Base-by-base conservation (phyloP, 1,140 invertebrate genomes). In the Lepidurus packardi region DNA sequence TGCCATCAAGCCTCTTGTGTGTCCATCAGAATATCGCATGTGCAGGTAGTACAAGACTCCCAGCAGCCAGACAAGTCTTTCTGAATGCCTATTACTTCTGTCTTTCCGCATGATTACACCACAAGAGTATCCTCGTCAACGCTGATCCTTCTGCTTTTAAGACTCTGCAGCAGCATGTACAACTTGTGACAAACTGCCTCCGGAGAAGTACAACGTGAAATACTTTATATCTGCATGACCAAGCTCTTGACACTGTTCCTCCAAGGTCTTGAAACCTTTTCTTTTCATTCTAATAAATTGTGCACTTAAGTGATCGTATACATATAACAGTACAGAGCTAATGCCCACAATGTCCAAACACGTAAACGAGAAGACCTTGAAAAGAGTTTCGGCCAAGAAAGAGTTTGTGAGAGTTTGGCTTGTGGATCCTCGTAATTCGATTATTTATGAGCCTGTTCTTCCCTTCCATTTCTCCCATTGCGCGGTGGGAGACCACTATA, bases 191-290 rank as follows among this genome's bases (percentile, higher is more conserved):
- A 65, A 65, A 65, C 53, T 65, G 6, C 5, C 53, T 65, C 21
- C 7, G 25, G 21, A 21, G 53, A n/a, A 65, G 16, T 65, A 7
- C 21, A 21, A 65, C 53, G 21, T 34, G 34, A 34, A 34, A 34
- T 4, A 65, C 16, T 65, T 13, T 1, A 65, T 65, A 65, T 65
- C 53, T 21, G 7, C 53, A 65, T 65, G 53, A 65, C 53, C 53
- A 65, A 65, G 13, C 53, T n/a, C 53, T 65, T 65, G 53, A 65
- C 53, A 65, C 53, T 65, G 13, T 65, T 65, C 53, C 53, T 65
- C 53, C 53, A 21, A 21, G 9, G 53, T 16, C 21, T 13, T n/a
- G 53, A 65, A 65, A 9, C 8, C 53, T 65, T 47, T 65, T 13
- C 53, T 9, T 11, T 13, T 21, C 53, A 65, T 65, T 65, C 53